These are phyloP conservation scores for Phocides pigmalion DNA, from an alignment of 1,140 invertebrate genomes.

Conservation along the genomic window DNA sequence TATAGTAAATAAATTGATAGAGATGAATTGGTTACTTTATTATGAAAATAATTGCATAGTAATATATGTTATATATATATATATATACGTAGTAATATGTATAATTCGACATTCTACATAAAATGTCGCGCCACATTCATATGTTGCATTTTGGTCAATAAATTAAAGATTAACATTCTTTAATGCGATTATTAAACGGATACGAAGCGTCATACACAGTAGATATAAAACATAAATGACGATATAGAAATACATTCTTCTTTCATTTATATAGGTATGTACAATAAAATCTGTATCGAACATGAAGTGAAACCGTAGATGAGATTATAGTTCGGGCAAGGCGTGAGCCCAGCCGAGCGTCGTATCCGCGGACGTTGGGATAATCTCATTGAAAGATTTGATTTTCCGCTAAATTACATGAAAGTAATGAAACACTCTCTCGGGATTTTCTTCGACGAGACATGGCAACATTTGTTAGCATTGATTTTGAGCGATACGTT, in stretches of 20 bases:
- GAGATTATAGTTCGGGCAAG: slow-evolving; percentile 24
- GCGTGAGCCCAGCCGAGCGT: slow-evolving; percentile 20
- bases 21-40: no score
- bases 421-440: slow-evolving; percentile 77
- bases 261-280: background rate
- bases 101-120: no score
- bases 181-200: no score
- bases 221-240: no score
- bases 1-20: no score
- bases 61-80: no score
- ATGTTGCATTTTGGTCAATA: no score
- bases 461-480: slow-evolving; percentile 40
- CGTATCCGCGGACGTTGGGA: slow-evolving; percentile 52
- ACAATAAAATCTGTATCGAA: slow-evolving; percentile 19
- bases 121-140: no score
- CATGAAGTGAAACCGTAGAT: slow-evolving; percentile 13
- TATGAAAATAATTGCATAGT: no score
- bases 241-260: background rate
- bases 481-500: slow-evolving; percentile 42
- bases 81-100: no score
- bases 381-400: slow-evolving; percentile 81
- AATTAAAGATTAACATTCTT: no score
- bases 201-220: no score
- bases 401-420: slow-evolving; percentile 82
- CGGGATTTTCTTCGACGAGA: slow-evolving; percentile 49